phyloP scores from a whole-genome alignment of 2,113 vertebrate genomes.

The Cariama cristata region DNA sequence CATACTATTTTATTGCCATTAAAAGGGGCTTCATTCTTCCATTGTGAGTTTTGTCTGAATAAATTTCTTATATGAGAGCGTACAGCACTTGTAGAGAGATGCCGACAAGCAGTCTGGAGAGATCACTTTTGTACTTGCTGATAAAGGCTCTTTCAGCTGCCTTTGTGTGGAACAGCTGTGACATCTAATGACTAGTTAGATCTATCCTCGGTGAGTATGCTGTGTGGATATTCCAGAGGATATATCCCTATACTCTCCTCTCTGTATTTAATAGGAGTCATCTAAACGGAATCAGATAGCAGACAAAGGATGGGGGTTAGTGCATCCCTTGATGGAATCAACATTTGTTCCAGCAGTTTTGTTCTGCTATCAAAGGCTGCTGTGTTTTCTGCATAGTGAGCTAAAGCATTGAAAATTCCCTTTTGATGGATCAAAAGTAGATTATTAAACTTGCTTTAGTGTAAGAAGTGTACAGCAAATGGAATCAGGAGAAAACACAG shows the following conservation, averaged over 20 bases:
- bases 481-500: constrained; percentile 12
- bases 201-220: constrained; percentile 68
- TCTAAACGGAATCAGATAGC: constrained; percentile 27
- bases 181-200: constrained; percentile 63
- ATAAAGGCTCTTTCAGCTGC: constrained; percentile 77
- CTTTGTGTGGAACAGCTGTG: constrained; percentile 71
- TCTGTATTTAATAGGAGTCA: constrained; percentile 58
- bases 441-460: constrained; percentile 50
- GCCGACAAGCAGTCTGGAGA: constrained; percentile 52
- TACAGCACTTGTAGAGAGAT: constrained; percentile 52
- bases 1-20: constrained; percentile 57
- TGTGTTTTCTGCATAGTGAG: constrained; percentile 51
- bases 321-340: constrained; percentile 24
- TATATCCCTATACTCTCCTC: constrained; percentile 68
- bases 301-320: constrained; percentile 11
- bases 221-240: constrained; percentile 67
- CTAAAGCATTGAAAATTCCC: constrained; percentile 20
- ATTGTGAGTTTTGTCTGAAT: constrained; percentile 63
- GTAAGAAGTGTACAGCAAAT: constrained; percentile 28
- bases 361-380: constrained; percentile 58
- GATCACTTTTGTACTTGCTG: constrained; percentile 66
- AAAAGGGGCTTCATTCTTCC: constrained; percentile 61
- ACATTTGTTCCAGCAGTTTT: constrained; percentile 51
- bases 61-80: constrained; percentile 64
- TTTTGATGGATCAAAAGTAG: constrained; percentile 48